Conservation (phyloP, 2,888 invertebrate species). For the Elmis aenea region DNA sequence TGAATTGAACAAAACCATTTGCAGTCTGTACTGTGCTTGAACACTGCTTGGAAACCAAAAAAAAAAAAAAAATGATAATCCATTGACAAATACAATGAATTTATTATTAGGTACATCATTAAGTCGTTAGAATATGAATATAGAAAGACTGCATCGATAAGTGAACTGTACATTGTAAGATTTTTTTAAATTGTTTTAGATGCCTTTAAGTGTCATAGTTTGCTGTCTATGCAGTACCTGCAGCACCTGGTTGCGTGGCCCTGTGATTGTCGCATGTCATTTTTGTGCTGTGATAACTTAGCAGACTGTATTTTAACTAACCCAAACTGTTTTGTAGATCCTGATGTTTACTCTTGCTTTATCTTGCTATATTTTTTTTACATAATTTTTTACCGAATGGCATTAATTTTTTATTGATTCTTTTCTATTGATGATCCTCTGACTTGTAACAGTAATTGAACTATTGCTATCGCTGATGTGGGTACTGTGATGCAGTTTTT, state of each 20-base stretch:
- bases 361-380: no score
- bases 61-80: constrained; percentile 42
- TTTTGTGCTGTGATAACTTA: constrained; percentile 32
- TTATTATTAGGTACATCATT: constrained; percentile 44
- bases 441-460: no score
- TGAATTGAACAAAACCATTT: constrained; percentile 36
- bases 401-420: no score
- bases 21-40: constrained; percentile 38
- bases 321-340: no score
- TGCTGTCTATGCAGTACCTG: constrained; percentile 43
- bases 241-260: constrained; percentile 31
- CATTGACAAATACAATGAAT: constrained; percentile 50
- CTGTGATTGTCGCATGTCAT: constrained; percentile 26
- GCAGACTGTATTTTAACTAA: no score
- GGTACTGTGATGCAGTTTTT: constrained; percentile 47
- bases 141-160: constrained; percentile 48
- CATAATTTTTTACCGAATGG: no score
- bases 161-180: constrained; percentile 42
- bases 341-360: no score
- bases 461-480: constrained; percentile 40
- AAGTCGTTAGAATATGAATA: constrained; percentile 43
- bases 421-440: no score
- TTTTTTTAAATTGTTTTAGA: constrained; percentile 36
- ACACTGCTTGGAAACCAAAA: constrained; percentile 41
- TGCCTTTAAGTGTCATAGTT: constrained; percentile 40